Evolutionary conservation across 2,888 invertebrate species (phyloP), one percentile per base, ranked within the genome.

Genomic region (Anthrax anthrax): DNA sequence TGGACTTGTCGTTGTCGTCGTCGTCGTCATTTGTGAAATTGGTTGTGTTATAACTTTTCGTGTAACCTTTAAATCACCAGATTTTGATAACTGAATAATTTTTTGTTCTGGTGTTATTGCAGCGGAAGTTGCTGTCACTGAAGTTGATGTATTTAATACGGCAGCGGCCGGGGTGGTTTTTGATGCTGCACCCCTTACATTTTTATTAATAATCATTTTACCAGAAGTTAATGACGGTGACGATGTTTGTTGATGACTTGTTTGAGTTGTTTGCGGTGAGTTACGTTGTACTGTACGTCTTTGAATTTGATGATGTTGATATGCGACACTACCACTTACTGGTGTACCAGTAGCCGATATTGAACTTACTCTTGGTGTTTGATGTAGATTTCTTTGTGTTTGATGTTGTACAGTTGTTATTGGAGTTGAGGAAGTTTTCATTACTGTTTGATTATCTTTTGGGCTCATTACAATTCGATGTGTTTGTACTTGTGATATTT

Each of bases 31-130:
- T 32, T 32, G 29, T 4, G 29, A 29, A 29, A 12, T 12, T 12
- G 29, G 6, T 5, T 36, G 62, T 50, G 42, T 59, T 61, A 52
- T 63, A 62, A 50, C 62, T 61, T 60, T 73, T 12, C 29, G 29
- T 54, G 63, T 72, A 52, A 60, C 73, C 61, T 61, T 73, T 58
- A 56, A 66, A 63, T 63, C 74, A 54, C 55, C 74, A 57, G 61
- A 72, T 58, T 72, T 73, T 1, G 74, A 72, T 1, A 73, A 64
- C 23, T 73, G 71, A 9, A 66, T 50, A 27, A 67, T 67, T 56
- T 67, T 67, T 47, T 68, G 65, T 47, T 67, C 67, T 0, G 67
- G 67, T 12, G 67, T 65, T 17, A 65, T 60, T 29, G 45, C 47
- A 16, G 43, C 46, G 18, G 49, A 47, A 32, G 45, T 46, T 16